Base-by-base conservation (phyloP, 2,113 vertebrate genomes). In the Cervus canadensis region DNA sequence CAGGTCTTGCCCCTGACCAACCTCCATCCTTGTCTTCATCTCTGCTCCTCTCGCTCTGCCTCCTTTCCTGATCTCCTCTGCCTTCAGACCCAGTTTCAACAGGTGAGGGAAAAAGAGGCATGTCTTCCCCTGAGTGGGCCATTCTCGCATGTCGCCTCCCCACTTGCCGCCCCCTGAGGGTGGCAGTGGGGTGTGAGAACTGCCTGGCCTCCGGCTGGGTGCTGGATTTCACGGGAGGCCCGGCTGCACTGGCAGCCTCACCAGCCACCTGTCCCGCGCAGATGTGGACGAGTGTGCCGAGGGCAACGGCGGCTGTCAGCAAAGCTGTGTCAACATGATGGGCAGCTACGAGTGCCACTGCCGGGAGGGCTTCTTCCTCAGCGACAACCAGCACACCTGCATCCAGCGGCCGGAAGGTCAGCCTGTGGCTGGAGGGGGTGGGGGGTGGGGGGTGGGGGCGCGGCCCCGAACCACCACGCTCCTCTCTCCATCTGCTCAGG, bases 251-350 rank as follows among this genome's bases (percentile, higher is more conserved):
- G 67, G 2, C 0, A 10, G 57, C 40, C 92, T 92, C 57, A 62
- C 62, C 36, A 5, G 10, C 23, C 82, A 2, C 85, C 82, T 64
- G 4, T 93, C 91, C 83, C 33, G 92, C 82, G 21, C 99, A 99
- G 99, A 99, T 98, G 99, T 99, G 98, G 99, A 99, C 2, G 99
- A 99, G 98, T 99, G 99, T 97, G 99, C 99, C 0, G 99, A 99
- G 97, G 99, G 99, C 64, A 99, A 99, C 1, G 99, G 99, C 0
- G 99, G 99, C 95, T 99, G 99, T 98, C 99, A 99, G 94, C 99
- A 99, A 99, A 99, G 99, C 96, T 99, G 99, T 23, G 99, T 99
- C 98, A 99, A 99, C 98, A 99, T 99, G 99, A 99, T 99, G 99
- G 99, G 99, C 97, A 99, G 99, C 98, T 99, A 99, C 0, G 99